Conservation (phyloP, 1,140 invertebrate genomes). For the Polyergus mexicanus region DNA sequence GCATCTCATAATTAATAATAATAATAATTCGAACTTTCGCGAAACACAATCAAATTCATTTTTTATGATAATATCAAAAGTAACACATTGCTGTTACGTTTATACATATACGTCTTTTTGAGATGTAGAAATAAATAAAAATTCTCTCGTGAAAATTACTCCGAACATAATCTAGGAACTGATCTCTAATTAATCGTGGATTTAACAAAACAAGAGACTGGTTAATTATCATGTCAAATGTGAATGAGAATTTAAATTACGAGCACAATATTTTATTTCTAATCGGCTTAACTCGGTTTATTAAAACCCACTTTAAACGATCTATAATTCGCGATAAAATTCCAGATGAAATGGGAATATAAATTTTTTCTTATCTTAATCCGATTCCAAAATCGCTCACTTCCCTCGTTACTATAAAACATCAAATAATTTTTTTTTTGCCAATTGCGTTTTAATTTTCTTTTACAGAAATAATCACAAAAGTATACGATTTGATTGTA, state of each 20-base stretch:
- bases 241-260: not conserved
- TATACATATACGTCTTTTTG: not conserved
- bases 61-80: not conserved
- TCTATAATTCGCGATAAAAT: too few species aligned
- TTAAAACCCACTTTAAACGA: not conserved
- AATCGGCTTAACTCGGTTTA: not conserved
- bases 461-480: not conserved
- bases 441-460: not conserved
- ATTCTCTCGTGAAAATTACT: too few species aligned
- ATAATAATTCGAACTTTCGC: not conserved
- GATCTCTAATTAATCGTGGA: not conserved
- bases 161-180: not conserved
- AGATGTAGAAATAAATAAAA: too few species aligned
- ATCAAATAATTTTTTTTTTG: not conserved
- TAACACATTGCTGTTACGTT: not conserved
- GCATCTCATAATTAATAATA: constrained; percentile 23
- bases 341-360: not conserved
- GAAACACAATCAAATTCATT: too few species aligned
- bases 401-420: not conserved
- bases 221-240: not conserved
- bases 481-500: not conserved
- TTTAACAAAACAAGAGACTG: constrained; percentile 5
- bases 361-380: not conserved
- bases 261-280: not conserved
- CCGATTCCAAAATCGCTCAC: not conserved